Conservation (phyloP, 2,888 invertebrate species). For the Punctoribates punctum region DNA sequence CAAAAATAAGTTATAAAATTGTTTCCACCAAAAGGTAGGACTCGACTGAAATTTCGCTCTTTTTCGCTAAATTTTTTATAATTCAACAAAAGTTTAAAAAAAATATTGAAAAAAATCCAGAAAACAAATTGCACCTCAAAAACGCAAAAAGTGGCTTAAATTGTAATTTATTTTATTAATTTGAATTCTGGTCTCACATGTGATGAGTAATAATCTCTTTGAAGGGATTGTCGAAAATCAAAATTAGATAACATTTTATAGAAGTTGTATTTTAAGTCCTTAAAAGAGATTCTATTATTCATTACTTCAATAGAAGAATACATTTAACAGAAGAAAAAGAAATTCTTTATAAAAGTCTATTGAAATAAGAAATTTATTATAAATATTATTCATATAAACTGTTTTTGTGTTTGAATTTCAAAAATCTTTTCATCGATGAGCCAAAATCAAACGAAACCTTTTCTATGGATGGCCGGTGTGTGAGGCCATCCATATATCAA, state of each 20-base stretch:
- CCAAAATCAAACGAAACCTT: slow-evolving; percentile 33
- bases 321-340: neutral
- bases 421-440: slow-evolving; percentile 12
- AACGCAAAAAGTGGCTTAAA: slow-evolving; percentile 32
- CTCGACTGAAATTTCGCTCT: slow-evolving; percentile 9
- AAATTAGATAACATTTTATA: slow-evolving; percentile 29
- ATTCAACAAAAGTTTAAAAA: neutral
- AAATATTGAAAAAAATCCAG: neutral
- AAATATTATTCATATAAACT: neutral
- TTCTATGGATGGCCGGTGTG: neutral
- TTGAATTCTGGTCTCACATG: neutral
- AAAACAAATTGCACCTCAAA: slow-evolving; percentile 7
- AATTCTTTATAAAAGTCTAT: neutral
- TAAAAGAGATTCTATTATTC: slow-evolving; percentile 9
- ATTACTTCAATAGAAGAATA: neutral
- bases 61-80: neutral
- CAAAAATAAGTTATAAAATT: neutral
- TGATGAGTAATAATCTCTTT: slow-evolving; percentile 33
- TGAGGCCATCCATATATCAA: slow-evolving; percentile 2
- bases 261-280: slow-evolving; percentile 33
- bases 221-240: slow-evolving; percentile 33
- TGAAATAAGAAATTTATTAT: slow-evolving; percentile 6
- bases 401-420: slow-evolving; percentile 27
- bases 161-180: slow-evolving; percentile 28
- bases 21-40: slow-evolving; percentile 28